Conservation (phyloP, 2,797 vertebrate species). For the Enteromius thamalakanensis region DNA sequence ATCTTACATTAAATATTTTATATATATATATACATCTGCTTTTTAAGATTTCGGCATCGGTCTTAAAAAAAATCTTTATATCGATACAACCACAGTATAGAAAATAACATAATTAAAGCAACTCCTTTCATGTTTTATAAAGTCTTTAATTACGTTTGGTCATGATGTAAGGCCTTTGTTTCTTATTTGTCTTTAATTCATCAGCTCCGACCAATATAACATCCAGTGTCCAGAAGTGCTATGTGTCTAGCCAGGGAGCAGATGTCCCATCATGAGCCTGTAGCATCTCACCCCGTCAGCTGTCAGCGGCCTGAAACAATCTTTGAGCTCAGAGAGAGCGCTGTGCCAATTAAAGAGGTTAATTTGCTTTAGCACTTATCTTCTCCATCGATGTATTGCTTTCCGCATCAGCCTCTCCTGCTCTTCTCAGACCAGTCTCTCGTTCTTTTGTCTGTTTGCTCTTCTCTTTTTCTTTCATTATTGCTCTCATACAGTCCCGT, state of each 20-base stretch:
- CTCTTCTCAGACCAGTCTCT: constrained; percentile 64
- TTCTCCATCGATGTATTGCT: constrained; percentile 10
- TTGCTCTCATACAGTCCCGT: constrained; percentile 1
- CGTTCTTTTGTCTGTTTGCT: constrained; percentile 31
- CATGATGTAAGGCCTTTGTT: neutral
- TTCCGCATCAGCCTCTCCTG: constrained; percentile 60
- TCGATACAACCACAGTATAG: too few relatives aligned
- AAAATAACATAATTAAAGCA: neutral
- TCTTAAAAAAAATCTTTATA: neutral
- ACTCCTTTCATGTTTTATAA: neutral
- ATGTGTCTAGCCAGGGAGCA: constrained; percentile 38
- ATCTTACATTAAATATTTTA: neutral
- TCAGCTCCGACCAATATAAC: constrained; percentile 11
- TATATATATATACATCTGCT: neutral
- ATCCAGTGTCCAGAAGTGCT: constrained; percentile 36
- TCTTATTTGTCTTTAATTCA: constrained; percentile 20
- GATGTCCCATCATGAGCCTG: constrained; percentile 50
- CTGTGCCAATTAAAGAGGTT: constrained; percentile 80
- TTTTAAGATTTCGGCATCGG: neutral
- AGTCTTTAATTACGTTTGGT: neutral
- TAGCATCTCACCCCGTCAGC: constrained; percentile 79
- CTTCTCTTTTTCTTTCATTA: constrained; percentile 28
- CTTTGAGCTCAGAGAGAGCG: constrained; percentile 73
- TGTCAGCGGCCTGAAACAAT: constrained; percentile 78
- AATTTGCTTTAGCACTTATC: constrained; percentile 69